phyloP scores from a whole-genome alignment of 1,140 invertebrate species.

The Gryon sp. region DNA sequence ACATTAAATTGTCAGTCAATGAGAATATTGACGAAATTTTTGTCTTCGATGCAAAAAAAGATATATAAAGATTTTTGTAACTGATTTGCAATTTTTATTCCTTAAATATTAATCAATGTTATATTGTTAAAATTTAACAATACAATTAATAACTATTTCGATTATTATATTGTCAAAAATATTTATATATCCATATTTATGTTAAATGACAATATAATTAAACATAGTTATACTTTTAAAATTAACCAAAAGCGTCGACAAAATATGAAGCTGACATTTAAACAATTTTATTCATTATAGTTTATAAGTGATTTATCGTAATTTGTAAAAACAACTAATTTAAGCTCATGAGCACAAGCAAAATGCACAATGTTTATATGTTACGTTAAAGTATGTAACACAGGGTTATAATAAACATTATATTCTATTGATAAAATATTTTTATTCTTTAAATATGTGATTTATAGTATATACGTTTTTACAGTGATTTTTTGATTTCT shows the following conservation, averaged over 20 bases:
- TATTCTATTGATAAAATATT: conserved; percentile 67
- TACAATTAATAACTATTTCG: too few species aligned
- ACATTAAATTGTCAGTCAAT: conserved; percentile 23
- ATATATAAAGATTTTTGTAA: too few species aligned
- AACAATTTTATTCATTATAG: conserved; percentile 10
- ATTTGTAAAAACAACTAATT: conserved; percentile 60
- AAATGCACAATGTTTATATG: conserved; percentile 74
- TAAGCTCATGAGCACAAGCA: conserved; percentile 72
- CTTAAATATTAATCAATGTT: too few species aligned
- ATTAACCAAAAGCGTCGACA: too few species aligned
- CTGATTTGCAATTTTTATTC: too few species aligned
- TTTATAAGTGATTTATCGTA: conserved; percentile 57
- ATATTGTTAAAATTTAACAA: too few species aligned
- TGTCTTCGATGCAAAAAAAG: too few species aligned
- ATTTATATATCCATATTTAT: too few species aligned
- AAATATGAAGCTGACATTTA: conserved; percentile 1
- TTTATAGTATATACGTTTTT: not conserved
- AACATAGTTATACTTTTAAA: too few species aligned
- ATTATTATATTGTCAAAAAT: too few species aligned
- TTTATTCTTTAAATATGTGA: conserved; percentile 2
- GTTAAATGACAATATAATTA: too few species aligned
- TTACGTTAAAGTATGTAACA: conserved; percentile 70
- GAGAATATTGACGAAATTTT: conserved; percentile 11
- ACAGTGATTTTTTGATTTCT: conserved; percentile 29
- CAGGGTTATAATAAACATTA: conserved; percentile 75